These are phyloP conservation scores for Entelurus aequoreus DNA, from an alignment of 2,113 vertebrate species.

Conservation along the genomic window DNA sequence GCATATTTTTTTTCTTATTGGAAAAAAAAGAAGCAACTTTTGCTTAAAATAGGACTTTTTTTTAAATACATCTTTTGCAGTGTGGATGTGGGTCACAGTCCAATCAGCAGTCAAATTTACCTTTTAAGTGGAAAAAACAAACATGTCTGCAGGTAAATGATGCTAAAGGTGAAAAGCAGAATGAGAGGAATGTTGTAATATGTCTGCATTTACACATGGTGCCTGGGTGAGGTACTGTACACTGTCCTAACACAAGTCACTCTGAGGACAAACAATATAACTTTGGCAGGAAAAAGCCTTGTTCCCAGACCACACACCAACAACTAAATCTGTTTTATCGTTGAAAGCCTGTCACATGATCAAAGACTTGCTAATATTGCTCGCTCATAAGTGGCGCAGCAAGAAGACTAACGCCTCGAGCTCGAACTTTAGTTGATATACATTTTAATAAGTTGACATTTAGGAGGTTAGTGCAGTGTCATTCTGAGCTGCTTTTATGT, in stretches of 20 bases:
- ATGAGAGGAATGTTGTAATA: slow-evolving; percentile 41
- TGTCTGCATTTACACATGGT: slow-evolving; percentile 44
- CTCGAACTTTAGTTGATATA: slow-evolving; percentile 11
- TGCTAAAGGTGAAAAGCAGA: slow-evolving; percentile 33
- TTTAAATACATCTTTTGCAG: too few species aligned
- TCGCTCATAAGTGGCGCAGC: slow-evolving; percentile 16
- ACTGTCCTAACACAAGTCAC: slow-evolving; percentile 31
- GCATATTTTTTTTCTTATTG: too few species aligned
- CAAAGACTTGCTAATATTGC: slow-evolving; percentile 34
- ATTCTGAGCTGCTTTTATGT: slow-evolving; percentile 14
- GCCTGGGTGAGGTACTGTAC: slow-evolving; percentile 30
- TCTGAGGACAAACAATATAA: slow-evolving; percentile 19
- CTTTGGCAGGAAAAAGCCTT: slow-evolving; percentile 1
- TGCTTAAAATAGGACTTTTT: too few species aligned
- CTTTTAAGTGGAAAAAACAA: slow-evolving; percentile 10
- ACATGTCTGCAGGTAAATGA: slow-evolving; percentile 18
- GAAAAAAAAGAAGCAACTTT: too few species aligned
- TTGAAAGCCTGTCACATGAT: slow-evolving; percentile 21
- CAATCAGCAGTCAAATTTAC: slow-evolving; percentile 24
- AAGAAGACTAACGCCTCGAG: slow-evolving; percentile 11
- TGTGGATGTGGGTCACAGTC: not conserved
- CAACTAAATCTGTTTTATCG: slow-evolving; percentile 42
- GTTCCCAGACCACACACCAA: slow-evolving; percentile 40
- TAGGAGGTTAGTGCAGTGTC: slow-evolving; percentile 5
- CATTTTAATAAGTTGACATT: slow-evolving; percentile 12